Conservation (phyloP, 2,888 invertebrate species). For the Calameuta idolon region DNA sequence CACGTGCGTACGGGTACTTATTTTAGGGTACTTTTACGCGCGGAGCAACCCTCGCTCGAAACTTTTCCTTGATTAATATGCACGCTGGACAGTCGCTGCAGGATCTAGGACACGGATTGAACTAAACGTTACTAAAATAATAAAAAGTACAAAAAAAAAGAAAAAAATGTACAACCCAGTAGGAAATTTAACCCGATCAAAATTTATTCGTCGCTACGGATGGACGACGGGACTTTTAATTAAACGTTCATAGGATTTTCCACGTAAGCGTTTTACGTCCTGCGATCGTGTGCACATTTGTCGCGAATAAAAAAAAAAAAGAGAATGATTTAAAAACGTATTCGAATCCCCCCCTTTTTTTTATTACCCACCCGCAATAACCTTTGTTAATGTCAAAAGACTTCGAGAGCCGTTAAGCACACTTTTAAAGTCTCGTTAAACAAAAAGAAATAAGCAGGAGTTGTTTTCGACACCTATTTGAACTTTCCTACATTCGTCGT, state of each 20-base stretch:
- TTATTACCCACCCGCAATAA: background rate
- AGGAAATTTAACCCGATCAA: background rate
- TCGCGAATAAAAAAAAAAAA: background rate
- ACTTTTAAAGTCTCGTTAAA: background rate
- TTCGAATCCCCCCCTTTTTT: background rate
- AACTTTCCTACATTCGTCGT: background rate
- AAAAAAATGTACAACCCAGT: background rate
- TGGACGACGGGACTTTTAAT: background rate
- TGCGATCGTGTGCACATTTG: background rate
- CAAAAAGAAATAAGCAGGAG: background rate
- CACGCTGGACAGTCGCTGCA: background rate
- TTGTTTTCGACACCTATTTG: background rate
- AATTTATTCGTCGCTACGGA: background rate
- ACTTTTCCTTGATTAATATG: background rate
- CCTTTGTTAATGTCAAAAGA: background rate
- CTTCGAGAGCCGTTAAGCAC: background rate
- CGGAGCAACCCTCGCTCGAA: background rate
- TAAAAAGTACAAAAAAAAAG: background rate
- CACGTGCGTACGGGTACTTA: background rate
- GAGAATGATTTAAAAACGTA: background rate
- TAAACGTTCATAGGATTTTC: background rate
- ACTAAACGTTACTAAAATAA: background rate
- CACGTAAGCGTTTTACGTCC: background rate
- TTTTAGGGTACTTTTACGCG: background rate
- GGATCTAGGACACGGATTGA: background rate